phyloP scores from a whole-genome alignment of 2,113 vertebrate genomes.

The Clinocottus analis region DNA sequence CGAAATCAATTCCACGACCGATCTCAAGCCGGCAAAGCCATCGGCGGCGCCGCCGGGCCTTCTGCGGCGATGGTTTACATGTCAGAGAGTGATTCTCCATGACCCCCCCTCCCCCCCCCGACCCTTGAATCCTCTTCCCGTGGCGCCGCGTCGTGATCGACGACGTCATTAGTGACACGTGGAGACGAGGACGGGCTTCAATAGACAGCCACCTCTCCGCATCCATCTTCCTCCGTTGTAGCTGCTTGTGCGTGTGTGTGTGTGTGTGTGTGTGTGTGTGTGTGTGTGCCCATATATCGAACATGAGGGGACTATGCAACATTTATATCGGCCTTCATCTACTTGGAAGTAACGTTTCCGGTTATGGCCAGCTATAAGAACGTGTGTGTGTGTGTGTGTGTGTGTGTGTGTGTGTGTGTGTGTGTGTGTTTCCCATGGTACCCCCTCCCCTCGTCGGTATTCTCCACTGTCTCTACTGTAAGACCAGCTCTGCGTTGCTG shows the following conservation, averaged over 20 bases:
- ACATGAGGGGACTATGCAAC: slow-evolving; percentile 8
- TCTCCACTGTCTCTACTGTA: slow-evolving; percentile 45
- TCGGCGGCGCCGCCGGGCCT: slow-evolving; percentile 43
- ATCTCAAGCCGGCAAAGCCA: slow-evolving; percentile 33
- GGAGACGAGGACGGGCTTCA: slow-evolving; percentile 46
- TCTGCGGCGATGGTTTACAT: slow-evolving; percentile 32
- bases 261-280: background rate
- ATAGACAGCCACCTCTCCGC: slow-evolving; percentile 34
- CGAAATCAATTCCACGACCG: slow-evolving; percentile 52
- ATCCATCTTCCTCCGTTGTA: slow-evolving; percentile 25
- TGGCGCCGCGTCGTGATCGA: slow-evolving; percentile 48
- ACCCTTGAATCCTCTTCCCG: slow-evolving; percentile 48
- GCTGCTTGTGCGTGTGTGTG: background rate
- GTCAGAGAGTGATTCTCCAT: slow-evolving; percentile 46
- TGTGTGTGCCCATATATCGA: slow-evolving; percentile 26
- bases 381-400: background rate
- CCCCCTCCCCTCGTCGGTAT: slow-evolving; percentile 36
- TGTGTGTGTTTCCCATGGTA: slow-evolving; percentile 22
- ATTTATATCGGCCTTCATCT: slow-evolving; percentile 25
- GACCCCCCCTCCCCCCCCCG: no score
- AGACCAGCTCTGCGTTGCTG: slow-evolving; percentile 56
- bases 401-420: background rate
- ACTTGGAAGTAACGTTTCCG: slow-evolving; percentile 2
- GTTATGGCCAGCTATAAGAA: slow-evolving; percentile 6
- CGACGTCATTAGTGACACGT: slow-evolving; percentile 57